phyloP scores from a whole-genome alignment of 1,140 invertebrate species.

The Daktulosphaira vitifoliae region DNA sequence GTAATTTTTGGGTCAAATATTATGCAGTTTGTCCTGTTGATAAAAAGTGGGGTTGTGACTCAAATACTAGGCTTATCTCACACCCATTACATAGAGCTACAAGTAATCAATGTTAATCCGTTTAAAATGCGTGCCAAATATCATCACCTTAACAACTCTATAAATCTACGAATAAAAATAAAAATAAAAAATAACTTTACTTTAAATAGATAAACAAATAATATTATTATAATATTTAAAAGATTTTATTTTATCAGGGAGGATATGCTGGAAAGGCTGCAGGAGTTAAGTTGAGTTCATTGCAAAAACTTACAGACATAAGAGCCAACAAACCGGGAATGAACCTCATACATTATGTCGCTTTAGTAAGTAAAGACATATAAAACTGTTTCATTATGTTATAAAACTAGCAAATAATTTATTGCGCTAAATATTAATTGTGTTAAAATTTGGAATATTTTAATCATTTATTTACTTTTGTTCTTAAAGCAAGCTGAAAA shows the following conservation, averaged over 20 bases:
- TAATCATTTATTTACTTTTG: background rate
- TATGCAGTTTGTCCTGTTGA: too few species aligned
- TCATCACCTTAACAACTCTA: too few species aligned
- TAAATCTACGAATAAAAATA: background rate
- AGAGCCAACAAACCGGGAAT: constrained; percentile 93
- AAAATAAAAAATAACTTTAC: background rate
- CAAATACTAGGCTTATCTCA: too few species aligned
- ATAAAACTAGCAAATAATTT: background rate
- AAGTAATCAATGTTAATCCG: too few species aligned
- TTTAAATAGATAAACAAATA: too few species aligned
- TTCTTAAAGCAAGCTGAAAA: constrained; percentile 71
- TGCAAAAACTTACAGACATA: constrained; percentile 92
- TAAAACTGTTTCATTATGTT: too few species aligned
- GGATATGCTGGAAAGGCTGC: constrained; percentile 96
- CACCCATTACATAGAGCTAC: too few species aligned
- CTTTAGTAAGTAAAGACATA: constrained; percentile 60
- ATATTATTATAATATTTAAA: too few species aligned
- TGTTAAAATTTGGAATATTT: background rate
- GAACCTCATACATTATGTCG: constrained; percentile 94
- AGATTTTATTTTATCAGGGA: constrained; percentile 54
- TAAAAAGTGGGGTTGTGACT: too few species aligned
- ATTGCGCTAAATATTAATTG: too few species aligned
- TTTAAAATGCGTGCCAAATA: too few species aligned
- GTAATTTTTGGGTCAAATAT: too few species aligned
- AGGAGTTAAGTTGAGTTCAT: constrained; percentile 85